Percentiles rank a stretch among this genome's conserved stretches.
Evolutionary conservation across 2,113 vertebrate genomes (phyloP).

Genomic region (Forbesichthys agassizii): DNA sequence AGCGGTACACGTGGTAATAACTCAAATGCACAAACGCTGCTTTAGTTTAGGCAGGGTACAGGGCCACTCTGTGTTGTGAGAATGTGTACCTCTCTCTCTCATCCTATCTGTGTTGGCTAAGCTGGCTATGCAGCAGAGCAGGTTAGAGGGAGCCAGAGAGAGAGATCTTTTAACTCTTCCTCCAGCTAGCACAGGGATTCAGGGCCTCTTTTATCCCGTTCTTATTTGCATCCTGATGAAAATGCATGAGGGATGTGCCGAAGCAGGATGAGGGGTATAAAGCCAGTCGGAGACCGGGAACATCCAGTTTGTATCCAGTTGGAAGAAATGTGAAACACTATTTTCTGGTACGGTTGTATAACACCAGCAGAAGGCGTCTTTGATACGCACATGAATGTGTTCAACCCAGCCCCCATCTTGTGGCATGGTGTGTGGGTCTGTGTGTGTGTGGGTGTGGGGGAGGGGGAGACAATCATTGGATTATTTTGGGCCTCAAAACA

Average conservation of each 20-base stretch:
- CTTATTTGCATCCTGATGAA: slow-evolving; percentile 86
- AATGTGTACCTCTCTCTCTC: slow-evolving; percentile 33
- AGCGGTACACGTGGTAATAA: slow-evolving; percentile 20
- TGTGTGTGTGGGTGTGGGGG: no score
- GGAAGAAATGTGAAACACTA: slow-evolving; percentile 63
- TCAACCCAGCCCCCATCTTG: slow-evolving; percentile 28
- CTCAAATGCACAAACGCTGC: slow-evolving; percentile 20
- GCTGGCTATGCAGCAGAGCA: slow-evolving; percentile 57
- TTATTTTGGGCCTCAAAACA: slow-evolving; percentile 48
- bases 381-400: slow-evolving; percentile 57
- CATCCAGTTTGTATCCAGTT: slow-evolving; percentile 67
- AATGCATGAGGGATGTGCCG: slow-evolving; percentile 79
- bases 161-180: slow-evolving; percentile 69
- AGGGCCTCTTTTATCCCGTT: slow-evolving; percentile 75
- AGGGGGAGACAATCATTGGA: slow-evolving; percentile 31
- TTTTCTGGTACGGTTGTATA: slow-evolving; percentile 60
- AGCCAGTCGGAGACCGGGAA: slow-evolving; percentile 70
- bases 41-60: slow-evolving; percentile 41
- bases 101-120: slow-evolving; percentile 59
- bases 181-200: slow-evolving; percentile 71
- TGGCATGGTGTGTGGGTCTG: slow-evolving; percentile 8
- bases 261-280: slow-evolving; percentile 74
- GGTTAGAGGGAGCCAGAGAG: slow-evolving; percentile 59
- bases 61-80: slow-evolving; percentile 31
- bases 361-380: slow-evolving; percentile 60